Evolutionary conservation across 2,113 vertebrate genomes (phyloP), one percentile per base, ranked within the genome.

Genomic region (Chaetura pelagica): DNA sequence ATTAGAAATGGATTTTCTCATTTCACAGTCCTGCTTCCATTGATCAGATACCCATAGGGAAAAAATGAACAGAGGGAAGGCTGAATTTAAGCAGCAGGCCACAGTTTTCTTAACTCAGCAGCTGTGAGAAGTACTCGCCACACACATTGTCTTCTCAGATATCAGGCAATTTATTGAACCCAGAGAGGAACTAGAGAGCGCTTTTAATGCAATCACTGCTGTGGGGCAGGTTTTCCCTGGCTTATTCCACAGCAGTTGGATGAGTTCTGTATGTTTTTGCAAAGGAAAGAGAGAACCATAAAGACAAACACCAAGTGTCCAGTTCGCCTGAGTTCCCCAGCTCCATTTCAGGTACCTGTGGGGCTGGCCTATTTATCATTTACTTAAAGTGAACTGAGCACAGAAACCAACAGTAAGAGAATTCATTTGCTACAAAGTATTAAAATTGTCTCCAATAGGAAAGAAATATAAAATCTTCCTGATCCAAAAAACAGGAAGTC

Each of bases 1-100:
- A 89, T 74, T 74, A 92, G 63, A 94, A 92, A 74, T 63, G 8
- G 32, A 74, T 88, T 95, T 85, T 83, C 29, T 74, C 16, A 22
- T 24, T 24, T 58, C 68, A 66, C 21, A 85, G 75, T 55, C 30
- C 9, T 66, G 12, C 49, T 90, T 77, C 22, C n/a, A 51, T 19
- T 81, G 38, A 80, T 77, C 32, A 86, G 51, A 69, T 40, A 64
- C 10, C 5, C 54, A 76, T 14, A 76, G 66, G 22, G 15, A 15
- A 92, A 85, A 75, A 78, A 64, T 4, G 2, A 80, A 54, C 0
- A 0, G 22, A 80, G 34, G 18, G 20, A 75, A 63, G 8, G 26
- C 32, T 61, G 52, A 27, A n/a, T 30, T 55, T 73, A 67, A 73
- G 49, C 55, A 82, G 27, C 38, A 58, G 29, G n/a, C 8, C 26